phyloP scores from a whole-genome alignment of 1,140 invertebrate genomes.

The Leptinotarsa lineolata region DNA sequence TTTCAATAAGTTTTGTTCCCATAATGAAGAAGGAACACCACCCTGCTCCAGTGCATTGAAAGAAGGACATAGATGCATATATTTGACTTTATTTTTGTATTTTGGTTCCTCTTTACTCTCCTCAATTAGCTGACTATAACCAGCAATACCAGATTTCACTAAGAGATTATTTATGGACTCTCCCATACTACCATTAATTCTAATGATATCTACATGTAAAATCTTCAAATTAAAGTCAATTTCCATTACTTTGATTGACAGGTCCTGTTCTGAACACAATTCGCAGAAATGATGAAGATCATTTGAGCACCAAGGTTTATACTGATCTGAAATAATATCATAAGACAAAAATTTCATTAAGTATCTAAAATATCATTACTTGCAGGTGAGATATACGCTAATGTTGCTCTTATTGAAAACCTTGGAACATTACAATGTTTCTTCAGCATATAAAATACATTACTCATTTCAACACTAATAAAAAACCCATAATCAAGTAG shows the following conservation, averaged over 20 bases:
- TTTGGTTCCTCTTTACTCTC: neutral
- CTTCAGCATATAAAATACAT: conserved; percentile 16
- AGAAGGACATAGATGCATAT: conserved; percentile 13
- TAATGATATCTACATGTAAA: conserved; percentile 1
- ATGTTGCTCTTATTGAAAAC: conserved; percentile 15
- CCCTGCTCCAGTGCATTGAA: conserved; percentile 3
- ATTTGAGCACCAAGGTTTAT: neutral
- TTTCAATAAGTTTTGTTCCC: conserved; percentile 20
- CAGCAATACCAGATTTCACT: neutral
- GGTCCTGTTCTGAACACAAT: neutral
- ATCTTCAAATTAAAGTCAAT: conserved; percentile 11
- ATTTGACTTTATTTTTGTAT: conserved; percentile 23
- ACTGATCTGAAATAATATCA: conserved; percentile 13
- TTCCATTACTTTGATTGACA: conserved; percentile 13
- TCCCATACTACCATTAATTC: too few relatives aligned
- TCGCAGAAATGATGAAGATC: conserved; percentile 1
- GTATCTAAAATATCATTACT: neutral
- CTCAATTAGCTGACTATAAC: neutral
- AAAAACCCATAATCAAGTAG: conserved; percentile 5
- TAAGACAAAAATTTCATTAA: neutral
- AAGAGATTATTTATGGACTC: conserved; percentile 1
- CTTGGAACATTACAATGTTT: conserved; percentile 21
- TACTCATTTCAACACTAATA: neutral
- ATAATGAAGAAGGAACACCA: conserved; percentile 12
- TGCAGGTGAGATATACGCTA: conserved; percentile 12